Conservation (phyloP, 2,113 vertebrate genomes). For the Steatornis caripensis region DNA sequence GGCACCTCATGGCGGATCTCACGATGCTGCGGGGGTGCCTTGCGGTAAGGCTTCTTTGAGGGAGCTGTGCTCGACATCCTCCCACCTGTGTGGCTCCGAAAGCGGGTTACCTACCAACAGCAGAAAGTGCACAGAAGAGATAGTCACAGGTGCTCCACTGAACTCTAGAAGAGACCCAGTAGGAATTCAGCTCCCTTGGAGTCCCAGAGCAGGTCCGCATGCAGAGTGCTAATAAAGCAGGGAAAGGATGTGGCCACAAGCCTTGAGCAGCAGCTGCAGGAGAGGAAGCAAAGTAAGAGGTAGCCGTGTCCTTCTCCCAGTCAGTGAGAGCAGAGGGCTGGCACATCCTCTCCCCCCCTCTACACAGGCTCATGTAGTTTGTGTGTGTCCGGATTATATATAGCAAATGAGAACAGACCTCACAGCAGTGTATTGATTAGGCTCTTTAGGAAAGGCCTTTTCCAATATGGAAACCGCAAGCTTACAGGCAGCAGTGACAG, state of each 20-base stretch:
- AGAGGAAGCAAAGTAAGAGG: conserved; percentile 30
- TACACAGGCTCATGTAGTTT: background rate
- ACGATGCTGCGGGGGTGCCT: conserved; percentile 94
- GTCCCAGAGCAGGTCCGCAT: conserved; percentile 22
- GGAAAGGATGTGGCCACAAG: background rate
- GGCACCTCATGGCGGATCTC: conserved; percentile 82
- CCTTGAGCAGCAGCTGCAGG: conserved; percentile 36
- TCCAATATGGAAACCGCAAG: conserved; percentile 62
- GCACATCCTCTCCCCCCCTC: conserved; percentile 47
- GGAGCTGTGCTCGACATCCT: conserved; percentile 86
- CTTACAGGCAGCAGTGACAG: conserved; percentile 59
- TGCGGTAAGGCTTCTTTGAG: conserved; percentile 92
- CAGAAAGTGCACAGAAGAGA: conserved; percentile 39
- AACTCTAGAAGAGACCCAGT: background rate
- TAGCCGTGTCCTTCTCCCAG: conserved; percentile 40
- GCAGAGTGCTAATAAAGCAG: conserved; percentile 8
- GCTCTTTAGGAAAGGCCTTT: conserved; percentile 71
- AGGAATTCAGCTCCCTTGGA: background rate
- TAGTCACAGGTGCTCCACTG: background rate
- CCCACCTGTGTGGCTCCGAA: conserved; percentile 16
- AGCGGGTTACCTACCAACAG: conserved; percentile 46
- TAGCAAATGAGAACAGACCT: conserved; percentile 67
- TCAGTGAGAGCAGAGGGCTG: conserved; percentile 33
- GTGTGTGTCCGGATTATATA: conserved; percentile 60
- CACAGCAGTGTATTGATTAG: conserved; percentile 63